Conservation (phyloP, 2,888 invertebrate species). For the Erebia palarica region DNA sequence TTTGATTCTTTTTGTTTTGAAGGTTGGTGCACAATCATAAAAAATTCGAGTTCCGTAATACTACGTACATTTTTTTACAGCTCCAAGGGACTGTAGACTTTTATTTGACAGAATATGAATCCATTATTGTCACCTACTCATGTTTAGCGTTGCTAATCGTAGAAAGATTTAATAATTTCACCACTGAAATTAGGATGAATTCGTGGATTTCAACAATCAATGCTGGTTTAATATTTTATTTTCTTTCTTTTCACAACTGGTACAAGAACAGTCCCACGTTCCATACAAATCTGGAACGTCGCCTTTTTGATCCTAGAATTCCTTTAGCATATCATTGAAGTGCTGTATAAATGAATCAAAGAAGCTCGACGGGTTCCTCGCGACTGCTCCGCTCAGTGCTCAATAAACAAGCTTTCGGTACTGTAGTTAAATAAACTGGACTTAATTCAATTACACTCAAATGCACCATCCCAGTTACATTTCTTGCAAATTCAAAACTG, state of each 20-base stretch:
- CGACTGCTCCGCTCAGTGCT: slow-evolving; percentile 10
- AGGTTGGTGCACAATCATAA: background rate
- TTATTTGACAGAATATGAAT: no score
- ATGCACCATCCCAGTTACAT: slow-evolving; percentile 13
- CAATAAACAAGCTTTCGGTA: slow-evolving; percentile 6
- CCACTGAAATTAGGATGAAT: no score
- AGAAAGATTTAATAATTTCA: no score
- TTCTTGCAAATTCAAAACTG: slow-evolving; percentile 10
- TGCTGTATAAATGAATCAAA: slow-evolving; percentile 20
- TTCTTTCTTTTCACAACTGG: no score
- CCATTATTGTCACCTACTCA: no score
- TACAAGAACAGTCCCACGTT: no score
- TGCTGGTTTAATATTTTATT: no score
- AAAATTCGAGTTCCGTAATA: background rate
- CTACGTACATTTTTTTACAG: background rate
- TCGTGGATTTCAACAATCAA: no score
- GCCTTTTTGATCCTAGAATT: background rate
- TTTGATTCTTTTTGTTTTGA: no score
- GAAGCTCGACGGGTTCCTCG: background rate
- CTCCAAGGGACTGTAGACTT: no score
- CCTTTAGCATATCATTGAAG: background rate
- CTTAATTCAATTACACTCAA: slow-evolving; percentile 18
- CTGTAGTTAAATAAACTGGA: slow-evolving; percentile 16
- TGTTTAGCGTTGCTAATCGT: no score
- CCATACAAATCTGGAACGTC: no score